Percentiles rank a stretch among this genome's conserved stretches.
phyloP scores from a whole-genome alignment of 2,888 invertebrate genomes.

The Agrotis clavis region DNA sequence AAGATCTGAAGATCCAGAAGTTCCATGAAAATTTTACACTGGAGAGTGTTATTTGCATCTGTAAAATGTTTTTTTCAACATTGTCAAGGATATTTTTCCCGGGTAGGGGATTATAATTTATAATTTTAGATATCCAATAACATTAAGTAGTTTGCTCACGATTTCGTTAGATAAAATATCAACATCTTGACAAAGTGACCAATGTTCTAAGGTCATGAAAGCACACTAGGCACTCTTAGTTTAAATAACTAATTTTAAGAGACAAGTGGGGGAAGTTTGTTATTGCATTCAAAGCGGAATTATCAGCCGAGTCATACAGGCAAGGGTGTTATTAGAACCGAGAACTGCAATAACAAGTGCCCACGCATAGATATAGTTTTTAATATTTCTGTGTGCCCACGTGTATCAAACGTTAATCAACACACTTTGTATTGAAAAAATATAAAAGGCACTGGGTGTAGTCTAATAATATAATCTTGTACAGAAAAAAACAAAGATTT shows the following conservation, averaged over 20 bases:
- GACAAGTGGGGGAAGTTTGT: too few species aligned
- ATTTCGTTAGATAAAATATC: constrained; percentile 56
- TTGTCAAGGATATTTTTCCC: constrained; percentile 65
- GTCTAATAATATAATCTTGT: constrained; percentile 8
- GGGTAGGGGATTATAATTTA: constrained; percentile 69
- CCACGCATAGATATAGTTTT: too few species aligned
- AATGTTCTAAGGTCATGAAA: constrained; percentile 5
- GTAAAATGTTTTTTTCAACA: constrained; percentile 42
- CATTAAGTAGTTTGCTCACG: constrained; percentile 70
- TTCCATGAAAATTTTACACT: background rate
- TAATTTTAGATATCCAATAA: constrained; percentile 68
- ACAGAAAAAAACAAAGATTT: background rate
- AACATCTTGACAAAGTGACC: background rate
- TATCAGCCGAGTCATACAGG: too few species aligned
- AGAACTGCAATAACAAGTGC: too few species aligned
- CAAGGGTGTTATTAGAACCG: too few species aligned
- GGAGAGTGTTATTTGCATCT: constrained; percentile 35
- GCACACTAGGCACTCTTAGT: background rate
- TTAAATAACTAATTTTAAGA: background rate
- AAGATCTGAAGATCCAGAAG: background rate
- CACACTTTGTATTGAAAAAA: background rate
- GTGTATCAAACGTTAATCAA: too few species aligned
- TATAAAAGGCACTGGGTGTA: constrained; percentile 3
- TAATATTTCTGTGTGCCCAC: too few species aligned
- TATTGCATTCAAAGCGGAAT: too few species aligned